Evolutionary conservation across 1,140 invertebrate genomes (phyloP).

Genomic region (Nasonia vitripennis): DNA sequence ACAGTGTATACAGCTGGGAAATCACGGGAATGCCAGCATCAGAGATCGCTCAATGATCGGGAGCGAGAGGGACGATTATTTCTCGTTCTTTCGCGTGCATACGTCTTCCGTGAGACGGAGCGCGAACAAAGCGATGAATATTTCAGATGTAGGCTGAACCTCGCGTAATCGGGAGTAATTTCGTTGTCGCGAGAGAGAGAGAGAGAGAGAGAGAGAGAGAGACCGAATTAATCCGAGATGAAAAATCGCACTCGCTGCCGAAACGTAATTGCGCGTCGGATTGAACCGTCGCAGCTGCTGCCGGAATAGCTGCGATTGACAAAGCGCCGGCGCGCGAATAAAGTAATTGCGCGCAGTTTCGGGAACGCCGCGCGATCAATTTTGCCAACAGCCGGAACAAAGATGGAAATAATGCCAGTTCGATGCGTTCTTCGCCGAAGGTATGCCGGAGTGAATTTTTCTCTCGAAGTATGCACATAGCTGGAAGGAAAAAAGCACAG

Average conservation of each 20-base stretch:
- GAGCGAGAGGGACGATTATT: neutral
- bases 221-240: too few species aligned
- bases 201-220: too few species aligned
- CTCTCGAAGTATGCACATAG: too few species aligned
- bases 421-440: too few species aligned
- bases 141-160: too few species aligned
- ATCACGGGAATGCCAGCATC: conserved; percentile 33
- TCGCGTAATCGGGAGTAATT: too few species aligned
- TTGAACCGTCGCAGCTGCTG: too few species aligned
- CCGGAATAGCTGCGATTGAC: conserved; percentile 4
- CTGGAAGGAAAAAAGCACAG: neutral
- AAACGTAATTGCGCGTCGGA: too few species aligned
- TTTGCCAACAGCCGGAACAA: conserved; percentile 5
- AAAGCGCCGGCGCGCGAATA: neutral
- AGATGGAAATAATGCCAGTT: conserved; percentile 19
- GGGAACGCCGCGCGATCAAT: conserved; percentile 8
- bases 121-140: too few species aligned
- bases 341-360: conserved; percentile 33
- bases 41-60: conserved; percentile 10
- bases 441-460: too few species aligned
- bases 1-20: conserved; percentile 13
- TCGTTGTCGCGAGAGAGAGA: too few species aligned
- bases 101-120: conserved; percentile 23
- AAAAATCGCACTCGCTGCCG: too few species aligned
- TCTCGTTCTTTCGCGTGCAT: neutral